phyloP scores from a whole-genome alignment of 1,140 invertebrate species.

The Sarcophaga peregrina region DNA sequence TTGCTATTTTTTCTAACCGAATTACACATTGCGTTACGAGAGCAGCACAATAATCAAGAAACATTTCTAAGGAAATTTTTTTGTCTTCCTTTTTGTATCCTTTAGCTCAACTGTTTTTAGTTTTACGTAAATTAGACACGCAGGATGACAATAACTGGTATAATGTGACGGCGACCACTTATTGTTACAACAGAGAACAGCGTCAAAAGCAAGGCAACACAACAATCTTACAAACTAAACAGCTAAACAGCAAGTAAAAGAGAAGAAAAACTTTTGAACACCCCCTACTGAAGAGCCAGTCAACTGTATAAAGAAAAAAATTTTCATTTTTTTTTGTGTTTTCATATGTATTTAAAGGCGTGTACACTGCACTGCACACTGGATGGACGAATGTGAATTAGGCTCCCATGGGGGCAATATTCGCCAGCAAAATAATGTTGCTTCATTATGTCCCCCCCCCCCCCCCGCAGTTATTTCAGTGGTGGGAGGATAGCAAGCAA shows the following conservation, averaged over 20 bases:
- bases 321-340: neutral
- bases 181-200: constrained; percentile 22
- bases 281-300: neutral
- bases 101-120: neutral
- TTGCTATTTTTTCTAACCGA: too few relatives aligned
- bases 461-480: too few relatives aligned
- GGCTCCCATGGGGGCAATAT: constrained; percentile 1
- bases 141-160: constrained; percentile 27
- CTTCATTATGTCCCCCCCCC: too few relatives aligned
- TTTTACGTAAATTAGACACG: constrained; percentile 35
- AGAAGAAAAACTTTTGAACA: neutral
- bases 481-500: too few relatives aligned
- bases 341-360: neutral
- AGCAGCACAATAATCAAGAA: neutral
- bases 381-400: neutral
- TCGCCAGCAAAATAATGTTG: neutral
- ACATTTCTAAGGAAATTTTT: neutral
- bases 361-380: neutral
- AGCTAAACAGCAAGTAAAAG: neutral
- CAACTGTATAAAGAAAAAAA: neutral
- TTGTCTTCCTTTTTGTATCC: neutral
- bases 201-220: neutral
- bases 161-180: constrained; percentile 38
- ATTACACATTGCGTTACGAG: too few relatives aligned
- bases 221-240: neutral